Percentiles rank a stretch among this genome's conserved stretches.
Conservation (phyloP, 2,888 invertebrate species). For the Merodon equestris region DNA sequence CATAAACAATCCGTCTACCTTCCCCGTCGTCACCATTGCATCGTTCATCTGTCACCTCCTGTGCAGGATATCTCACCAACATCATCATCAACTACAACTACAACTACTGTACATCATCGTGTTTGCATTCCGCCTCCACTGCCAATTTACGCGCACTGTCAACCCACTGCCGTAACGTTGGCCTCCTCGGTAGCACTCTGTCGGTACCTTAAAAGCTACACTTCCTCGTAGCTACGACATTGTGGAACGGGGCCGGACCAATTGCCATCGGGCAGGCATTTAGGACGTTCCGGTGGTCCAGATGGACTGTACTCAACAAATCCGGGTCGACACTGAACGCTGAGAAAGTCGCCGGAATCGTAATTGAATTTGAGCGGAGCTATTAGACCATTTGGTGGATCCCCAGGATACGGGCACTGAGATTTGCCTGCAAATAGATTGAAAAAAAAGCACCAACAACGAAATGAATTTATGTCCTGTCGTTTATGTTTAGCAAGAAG, state of each 20-base stretch:
- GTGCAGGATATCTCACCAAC: constrained; percentile 34
- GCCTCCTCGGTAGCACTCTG: constrained; percentile 60
- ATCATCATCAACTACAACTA: constrained; percentile 18
- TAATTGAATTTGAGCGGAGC: constrained; percentile 87
- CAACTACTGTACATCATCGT: constrained; percentile 44
- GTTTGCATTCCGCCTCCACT: constrained; percentile 60
- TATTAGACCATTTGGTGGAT: constrained; percentile 85
- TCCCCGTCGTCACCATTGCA: constrained; percentile 44
- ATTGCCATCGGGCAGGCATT: constrained; percentile 83
- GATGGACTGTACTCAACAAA: constrained; percentile 80
- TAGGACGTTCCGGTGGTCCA: constrained; percentile 82
- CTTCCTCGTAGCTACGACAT: constrained; percentile 83
- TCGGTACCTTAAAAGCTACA: constrained; percentile 77
- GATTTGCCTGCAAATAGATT: constrained; percentile 82
- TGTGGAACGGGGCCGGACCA: constrained; percentile 85
- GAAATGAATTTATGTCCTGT: constrained; percentile 34
- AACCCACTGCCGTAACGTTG: constrained; percentile 62
- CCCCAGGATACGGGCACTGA: constrained; percentile 86
- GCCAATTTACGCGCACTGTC: constrained; percentile 63
- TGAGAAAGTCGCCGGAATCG: constrained; percentile 86
- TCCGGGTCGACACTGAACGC: constrained; percentile 85
- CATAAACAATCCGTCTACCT: constrained; percentile 45
- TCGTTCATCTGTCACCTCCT: neutral
- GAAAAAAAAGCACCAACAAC: no score
- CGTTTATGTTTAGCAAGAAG: constrained; percentile 45